Base-by-base conservation (phyloP, 2,797 vertebrate genomes). In the Lemur catta region DNA sequence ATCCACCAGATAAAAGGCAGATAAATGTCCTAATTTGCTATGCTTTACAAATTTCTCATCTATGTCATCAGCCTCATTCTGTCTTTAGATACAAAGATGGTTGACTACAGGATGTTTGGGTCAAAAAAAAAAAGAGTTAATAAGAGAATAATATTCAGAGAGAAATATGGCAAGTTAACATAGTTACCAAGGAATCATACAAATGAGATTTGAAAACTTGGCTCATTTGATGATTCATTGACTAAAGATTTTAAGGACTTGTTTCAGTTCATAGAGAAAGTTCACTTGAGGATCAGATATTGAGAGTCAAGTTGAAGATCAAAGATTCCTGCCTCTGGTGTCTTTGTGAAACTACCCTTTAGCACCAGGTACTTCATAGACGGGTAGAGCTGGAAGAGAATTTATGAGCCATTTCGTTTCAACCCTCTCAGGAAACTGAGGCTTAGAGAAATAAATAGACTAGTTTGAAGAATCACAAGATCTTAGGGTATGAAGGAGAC, bases 161-260 rank as follows among this genome's bases (percentile, higher is more conserved):
- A 86, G 41, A 26, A 90, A 71, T 57, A 67, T 79, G 41, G 12
- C 46, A 96, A 88, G 24, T 30, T 84, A 74, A 59, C 30, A 59
- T 22, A 46, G 12, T 41, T 71, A 67, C 81, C 33, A 72, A 72
- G 63, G 52, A 92, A 88, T 2, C 10, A 48, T 35, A 33, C 35
- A 28, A 71, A 41, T 48, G 17, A 92, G 7, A 33, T 55, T 76
- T 30, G 13, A 55, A 92, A 79, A 78, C 26, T 26, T 71, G 65
- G 7, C 43, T 89, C 30, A 22, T 71, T 52, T 82, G 75, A 59
- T 82, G 33, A 61, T 79, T 41, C 43, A 80, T 48, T 63, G 74
- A 80, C 59, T 87, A 57, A 41, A 95, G 72, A 67, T 75, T 74
- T 43, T 80, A 81, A 82, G 88, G 41, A 93, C n/a, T 35, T 93